These are phyloP conservation scores for Hippolais icterina DNA, from an alignment of 2,113 vertebrate species.

Conservation along the genomic window DNA sequence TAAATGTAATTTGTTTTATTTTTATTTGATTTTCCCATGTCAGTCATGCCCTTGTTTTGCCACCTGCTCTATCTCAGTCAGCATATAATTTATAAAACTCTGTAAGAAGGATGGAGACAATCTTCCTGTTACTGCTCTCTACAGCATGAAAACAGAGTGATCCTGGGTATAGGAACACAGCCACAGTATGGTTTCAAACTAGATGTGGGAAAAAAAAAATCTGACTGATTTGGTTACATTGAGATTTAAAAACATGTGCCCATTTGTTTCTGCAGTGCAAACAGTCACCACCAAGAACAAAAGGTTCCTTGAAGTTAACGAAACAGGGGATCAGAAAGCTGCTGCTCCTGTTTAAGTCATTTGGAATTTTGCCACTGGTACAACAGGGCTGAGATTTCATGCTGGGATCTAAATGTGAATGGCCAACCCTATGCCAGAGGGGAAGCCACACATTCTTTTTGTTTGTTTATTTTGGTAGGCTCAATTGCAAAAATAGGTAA, in stretches of 20 bases:
- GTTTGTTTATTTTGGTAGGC: background rate
- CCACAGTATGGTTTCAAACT: background rate
- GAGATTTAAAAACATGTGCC: background rate
- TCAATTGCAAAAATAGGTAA: background rate
- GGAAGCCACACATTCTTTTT: background rate
- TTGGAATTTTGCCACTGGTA: conserved; percentile 7
- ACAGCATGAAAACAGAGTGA: background rate
- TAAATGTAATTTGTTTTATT: background rate
- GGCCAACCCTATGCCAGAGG: background rate
- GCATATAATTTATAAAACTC: background rate
- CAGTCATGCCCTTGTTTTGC: background rate
- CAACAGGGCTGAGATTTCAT: conserved; percentile 7
- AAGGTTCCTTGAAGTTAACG: background rate
- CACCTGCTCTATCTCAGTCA: conserved; percentile 1
- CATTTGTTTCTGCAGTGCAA: background rate
- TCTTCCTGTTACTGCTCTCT: background rate
- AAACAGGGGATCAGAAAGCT: background rate
- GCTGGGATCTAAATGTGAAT: background rate
- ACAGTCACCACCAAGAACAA: background rate
- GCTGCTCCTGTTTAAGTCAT: background rate
- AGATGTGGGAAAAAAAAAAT: background rate
- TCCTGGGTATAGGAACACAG: background rate
- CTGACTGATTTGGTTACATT: background rate
- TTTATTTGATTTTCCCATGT: background rate
- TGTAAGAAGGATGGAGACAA: background rate